Evolutionary conservation across 2,888 invertebrate species (phyloP).

Genomic region (Yponomeuta plumbellus): DNA sequence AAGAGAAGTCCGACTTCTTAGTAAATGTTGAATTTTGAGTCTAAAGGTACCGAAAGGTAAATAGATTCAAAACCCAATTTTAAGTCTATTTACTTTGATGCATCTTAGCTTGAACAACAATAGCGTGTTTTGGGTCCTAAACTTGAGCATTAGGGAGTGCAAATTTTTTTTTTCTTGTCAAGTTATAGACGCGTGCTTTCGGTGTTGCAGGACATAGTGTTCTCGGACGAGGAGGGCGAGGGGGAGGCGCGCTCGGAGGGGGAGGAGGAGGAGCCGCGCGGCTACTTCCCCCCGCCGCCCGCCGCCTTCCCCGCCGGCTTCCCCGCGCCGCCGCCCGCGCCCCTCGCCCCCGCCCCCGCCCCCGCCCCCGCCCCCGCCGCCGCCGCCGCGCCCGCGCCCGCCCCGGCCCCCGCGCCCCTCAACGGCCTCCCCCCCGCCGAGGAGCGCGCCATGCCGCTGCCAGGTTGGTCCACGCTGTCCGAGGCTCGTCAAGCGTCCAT

Average conservation of each 20-base stretch:
- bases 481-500: too few species aligned
- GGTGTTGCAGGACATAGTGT: constrained; percentile 67
- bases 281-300: constrained; percentile 47
- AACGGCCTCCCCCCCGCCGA: constrained; percentile 34
- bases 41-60: too few species aligned
- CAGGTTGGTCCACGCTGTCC: too few species aligned
- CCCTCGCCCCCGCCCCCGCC: constrained; percentile 33
- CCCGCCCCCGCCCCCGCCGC: constrained; percentile 27
- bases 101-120: too few species aligned
- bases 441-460: neutral
- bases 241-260: constrained; percentile 78
- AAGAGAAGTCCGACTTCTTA: too few species aligned
- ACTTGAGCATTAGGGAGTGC: too few species aligned
- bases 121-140: too few species aligned
- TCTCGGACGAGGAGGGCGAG: constrained; percentile 76
- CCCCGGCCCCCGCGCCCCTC: constrained; percentile 28
- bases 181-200: too few species aligned
- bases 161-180: neutral
- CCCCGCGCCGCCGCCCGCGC: constrained; percentile 39
- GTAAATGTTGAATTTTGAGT: too few species aligned
- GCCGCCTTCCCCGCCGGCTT: constrained; percentile 41
- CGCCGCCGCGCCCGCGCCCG: neutral
- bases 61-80: too few species aligned
- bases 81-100: too few species aligned
- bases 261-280: constrained; percentile 78